A percentile compares a stretch with the other conserved stretches of the same genome.
Conservation (phyloP, 2,888 invertebrate genomes). For the Pterobdella sp. region DNA sequence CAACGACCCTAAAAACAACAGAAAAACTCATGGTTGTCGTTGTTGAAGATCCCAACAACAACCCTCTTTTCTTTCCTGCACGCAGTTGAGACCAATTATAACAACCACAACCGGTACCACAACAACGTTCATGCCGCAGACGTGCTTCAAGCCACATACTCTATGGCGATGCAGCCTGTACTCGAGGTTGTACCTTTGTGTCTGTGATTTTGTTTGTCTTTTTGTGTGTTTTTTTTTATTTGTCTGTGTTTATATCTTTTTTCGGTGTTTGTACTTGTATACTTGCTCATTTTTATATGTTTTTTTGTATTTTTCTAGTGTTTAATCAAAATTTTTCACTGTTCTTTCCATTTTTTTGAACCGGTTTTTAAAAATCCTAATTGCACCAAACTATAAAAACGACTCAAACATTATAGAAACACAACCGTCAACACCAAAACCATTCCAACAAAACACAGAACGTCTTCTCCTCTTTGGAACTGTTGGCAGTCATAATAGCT, state of each 20-base stretch:
- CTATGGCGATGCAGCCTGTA: constrained; percentile 87
- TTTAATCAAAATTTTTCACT: no score
- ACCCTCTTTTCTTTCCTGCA: constrained; percentile 60
- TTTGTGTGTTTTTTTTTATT: background rate
- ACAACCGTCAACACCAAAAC: background rate
- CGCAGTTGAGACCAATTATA: background rate
- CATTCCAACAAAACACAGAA: constrained; percentile 57
- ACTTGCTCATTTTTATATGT: no score
- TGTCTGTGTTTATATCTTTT: background rate
- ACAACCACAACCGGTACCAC: constrained; percentile 91
- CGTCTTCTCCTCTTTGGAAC: constrained; percentile 91
- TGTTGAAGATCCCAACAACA: constrained; percentile 86
- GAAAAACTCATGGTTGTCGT: constrained; percentile 59
- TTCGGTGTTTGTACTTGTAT: no score
- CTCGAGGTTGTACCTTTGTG: constrained; percentile 61
- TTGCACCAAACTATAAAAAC: no score
- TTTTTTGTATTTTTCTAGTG: no score
- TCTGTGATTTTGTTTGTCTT: background rate
- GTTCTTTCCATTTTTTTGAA: no score
- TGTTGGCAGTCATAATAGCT: constrained; percentile 90
- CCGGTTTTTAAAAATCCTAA: no score
- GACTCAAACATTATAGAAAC: no score
- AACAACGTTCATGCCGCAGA: constrained; percentile 97
- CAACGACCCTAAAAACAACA: constrained; percentile 31
- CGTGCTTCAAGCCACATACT: constrained; percentile 93